Evolutionary conservation across 2,888 invertebrate genomes (phyloP).

Genomic region (Oscheius sp.): DNA sequence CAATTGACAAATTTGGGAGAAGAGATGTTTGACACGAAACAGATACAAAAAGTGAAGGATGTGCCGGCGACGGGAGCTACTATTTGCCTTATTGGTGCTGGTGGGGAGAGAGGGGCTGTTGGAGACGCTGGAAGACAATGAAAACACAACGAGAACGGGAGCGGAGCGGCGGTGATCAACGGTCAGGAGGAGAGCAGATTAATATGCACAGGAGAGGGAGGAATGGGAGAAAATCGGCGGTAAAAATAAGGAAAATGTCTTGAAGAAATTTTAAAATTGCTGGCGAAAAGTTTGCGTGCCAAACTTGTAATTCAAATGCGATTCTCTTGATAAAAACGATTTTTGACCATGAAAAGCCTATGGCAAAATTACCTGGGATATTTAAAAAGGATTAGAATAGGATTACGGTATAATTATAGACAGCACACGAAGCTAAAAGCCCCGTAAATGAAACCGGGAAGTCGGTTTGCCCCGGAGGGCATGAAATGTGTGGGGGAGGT

Average conservation of each 20-base stretch:
- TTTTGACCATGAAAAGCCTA: too few relatives aligned
- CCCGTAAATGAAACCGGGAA: neutral
- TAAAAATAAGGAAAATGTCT: neutral
- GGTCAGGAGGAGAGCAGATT: neutral
- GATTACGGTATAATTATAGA: too few relatives aligned
- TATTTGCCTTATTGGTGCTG: constrained; percentile 25
- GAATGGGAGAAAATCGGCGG: neutral
- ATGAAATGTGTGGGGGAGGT: constrained; percentile 7
- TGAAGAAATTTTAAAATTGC: too few relatives aligned
- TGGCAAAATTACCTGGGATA: too few relatives aligned
- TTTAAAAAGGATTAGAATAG: too few relatives aligned
- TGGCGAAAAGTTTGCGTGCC: too few relatives aligned
- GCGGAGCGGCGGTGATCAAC: neutral
- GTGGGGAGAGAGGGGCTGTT: constrained; percentile 11
- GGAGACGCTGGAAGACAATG: neutral
- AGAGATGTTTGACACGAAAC: constrained; percentile 15
- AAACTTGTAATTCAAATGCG: too few relatives aligned
- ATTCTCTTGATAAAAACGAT: too few relatives aligned
- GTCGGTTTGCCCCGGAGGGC: constrained; percentile 4
- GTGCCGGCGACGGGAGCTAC: neutral
- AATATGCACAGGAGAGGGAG: neutral
- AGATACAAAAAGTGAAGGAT: neutral
- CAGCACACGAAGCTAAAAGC: too few relatives aligned
- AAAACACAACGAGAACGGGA: neutral
- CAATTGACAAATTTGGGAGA: neutral